A percentile compares a stretch with the other conserved stretches of the same genome.
phyloP scores from a whole-genome alignment of 2,113 vertebrate species.

The Epinephelus lanceolatus region DNA sequence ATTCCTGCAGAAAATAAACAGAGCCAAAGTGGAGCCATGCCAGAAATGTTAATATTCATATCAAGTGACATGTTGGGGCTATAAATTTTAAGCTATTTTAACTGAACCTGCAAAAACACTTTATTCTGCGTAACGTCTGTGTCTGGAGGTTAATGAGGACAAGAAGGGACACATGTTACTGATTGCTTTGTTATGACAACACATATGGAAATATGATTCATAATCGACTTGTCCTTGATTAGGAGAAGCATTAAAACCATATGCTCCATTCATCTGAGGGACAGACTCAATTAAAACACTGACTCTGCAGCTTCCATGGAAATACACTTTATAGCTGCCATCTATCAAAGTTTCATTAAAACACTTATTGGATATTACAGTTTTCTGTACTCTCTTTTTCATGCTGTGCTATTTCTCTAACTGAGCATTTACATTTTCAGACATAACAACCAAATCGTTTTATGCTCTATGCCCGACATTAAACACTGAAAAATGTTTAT shows the following conservation, averaged over 20 bases:
- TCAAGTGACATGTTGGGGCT: constrained; percentile 18
- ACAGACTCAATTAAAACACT: not conserved
- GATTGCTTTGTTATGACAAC: constrained; percentile 27
- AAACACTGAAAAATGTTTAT: not conserved
- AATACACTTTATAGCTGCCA: constrained; percentile 9
- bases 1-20: constrained; percentile 45
- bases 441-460: not conserved
- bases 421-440: not conserved
- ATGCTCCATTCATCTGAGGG: not conserved
- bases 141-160: constrained; percentile 20
- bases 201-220: constrained; percentile 56
- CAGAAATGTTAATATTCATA: constrained; percentile 28
- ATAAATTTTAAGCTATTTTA: not conserved
- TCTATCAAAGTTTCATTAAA: not conserved
- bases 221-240: constrained; percentile 45
- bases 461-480: not conserved
- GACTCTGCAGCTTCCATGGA: constrained; percentile 12
- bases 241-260: constrained; percentile 41
- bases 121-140: constrained; percentile 2
- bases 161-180: constrained; percentile 3
- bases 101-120: not conserved
- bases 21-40: constrained; percentile 12
- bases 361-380: not conserved
- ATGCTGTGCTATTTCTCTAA: not conserved
- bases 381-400: not conserved